phyloP scores from a whole-genome alignment of 2,113 vertebrate species.

The Phocoena sinus region DNA sequence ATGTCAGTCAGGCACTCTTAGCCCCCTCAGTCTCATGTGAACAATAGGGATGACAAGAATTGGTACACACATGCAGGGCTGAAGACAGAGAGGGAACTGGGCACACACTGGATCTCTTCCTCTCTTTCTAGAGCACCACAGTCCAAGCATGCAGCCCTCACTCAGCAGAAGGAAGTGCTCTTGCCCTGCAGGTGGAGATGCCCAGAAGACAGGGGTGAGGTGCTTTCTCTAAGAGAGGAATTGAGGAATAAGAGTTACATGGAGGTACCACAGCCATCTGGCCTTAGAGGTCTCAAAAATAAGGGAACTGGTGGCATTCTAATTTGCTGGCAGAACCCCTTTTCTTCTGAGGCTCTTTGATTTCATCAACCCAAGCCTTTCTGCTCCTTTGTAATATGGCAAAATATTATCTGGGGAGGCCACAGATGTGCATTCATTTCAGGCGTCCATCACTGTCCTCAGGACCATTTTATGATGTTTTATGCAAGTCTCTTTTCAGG shows the following conservation, averaged over 20 bases:
- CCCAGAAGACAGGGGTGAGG: neutral
- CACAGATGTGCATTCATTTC: neutral
- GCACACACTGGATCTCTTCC: neutral
- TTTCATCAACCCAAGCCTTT: neutral
- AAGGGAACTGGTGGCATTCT: neutral
- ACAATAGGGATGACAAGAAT: neutral
- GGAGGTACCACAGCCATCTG: neutral
- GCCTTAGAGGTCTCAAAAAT: neutral
- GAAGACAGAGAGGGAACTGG: neutral
- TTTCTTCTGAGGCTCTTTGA: neutral
- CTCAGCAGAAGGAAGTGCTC: neutral
- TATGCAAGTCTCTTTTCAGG: neutral
- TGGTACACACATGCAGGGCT: neutral
- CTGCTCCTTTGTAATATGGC: neutral
- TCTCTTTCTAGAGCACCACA: neutral
- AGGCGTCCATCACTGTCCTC: neutral
- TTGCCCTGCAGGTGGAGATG: neutral
- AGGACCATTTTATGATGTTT: neutral
- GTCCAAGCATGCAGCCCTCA: neutral
- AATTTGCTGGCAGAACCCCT: neutral
- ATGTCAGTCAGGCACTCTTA: neutral
- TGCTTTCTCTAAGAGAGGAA: neutral
- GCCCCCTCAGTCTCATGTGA: neutral
- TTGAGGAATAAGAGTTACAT: neutral
- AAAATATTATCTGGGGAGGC: neutral